Evolutionary conservation across 2,888 invertebrate genomes (phyloP).

Genomic region (Scaptomyza parva): DNA sequence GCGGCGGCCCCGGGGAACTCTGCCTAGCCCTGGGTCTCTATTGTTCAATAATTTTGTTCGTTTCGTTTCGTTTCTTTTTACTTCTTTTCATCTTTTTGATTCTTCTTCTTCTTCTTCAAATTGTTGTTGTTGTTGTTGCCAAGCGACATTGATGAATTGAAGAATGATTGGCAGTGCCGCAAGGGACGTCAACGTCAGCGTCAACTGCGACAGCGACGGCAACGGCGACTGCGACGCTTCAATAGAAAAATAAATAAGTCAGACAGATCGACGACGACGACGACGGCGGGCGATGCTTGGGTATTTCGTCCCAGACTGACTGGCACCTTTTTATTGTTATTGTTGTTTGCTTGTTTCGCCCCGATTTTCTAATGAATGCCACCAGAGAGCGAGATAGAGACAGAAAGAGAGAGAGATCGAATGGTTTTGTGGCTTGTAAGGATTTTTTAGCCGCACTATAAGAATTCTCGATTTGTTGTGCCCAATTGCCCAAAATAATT

Average conservation of each 20-base stretch:
- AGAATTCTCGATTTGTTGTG: slow-evolving; percentile 32
- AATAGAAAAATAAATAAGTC: slow-evolving; percentile 77
- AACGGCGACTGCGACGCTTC: slow-evolving; percentile 42
- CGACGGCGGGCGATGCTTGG: not conserved
- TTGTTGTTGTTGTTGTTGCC: slow-evolving; percentile 29
- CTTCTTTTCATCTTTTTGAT: slow-evolving; percentile 6
- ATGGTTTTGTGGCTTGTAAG: slow-evolving; percentile 22
- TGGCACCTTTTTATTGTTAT: slow-evolving; percentile 75
- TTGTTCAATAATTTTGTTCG: slow-evolving; percentile 50
- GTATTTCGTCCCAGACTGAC: slow-evolving; percentile 76
- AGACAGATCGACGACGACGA: slow-evolving; percentile 41
- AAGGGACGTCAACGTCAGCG: slow-evolving; percentile 30
- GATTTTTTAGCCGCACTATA: slow-evolving; percentile 28
- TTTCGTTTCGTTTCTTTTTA: slow-evolving; percentile 5
- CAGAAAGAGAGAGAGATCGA: not conserved
- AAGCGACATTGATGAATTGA: slow-evolving; percentile 79
- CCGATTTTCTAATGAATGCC: slow-evolving; percentile 40
- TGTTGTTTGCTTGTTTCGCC: not conserved
- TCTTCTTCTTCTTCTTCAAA: slow-evolving; percentile 19
- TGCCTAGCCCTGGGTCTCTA: slow-evolving; percentile 57
- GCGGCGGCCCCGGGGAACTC: slow-evolving; percentile 40
- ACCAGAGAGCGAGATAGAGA: not conserved
- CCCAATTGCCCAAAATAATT: slow-evolving; percentile 29
- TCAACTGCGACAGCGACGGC: not conserved
- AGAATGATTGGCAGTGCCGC: slow-evolving; percentile 74